A percentile compares a stretch with the other conserved stretches of the same genome.
phyloP scores from a whole-genome alignment of 2,888 invertebrate genomes.

The Macroteleia sp. region DNA sequence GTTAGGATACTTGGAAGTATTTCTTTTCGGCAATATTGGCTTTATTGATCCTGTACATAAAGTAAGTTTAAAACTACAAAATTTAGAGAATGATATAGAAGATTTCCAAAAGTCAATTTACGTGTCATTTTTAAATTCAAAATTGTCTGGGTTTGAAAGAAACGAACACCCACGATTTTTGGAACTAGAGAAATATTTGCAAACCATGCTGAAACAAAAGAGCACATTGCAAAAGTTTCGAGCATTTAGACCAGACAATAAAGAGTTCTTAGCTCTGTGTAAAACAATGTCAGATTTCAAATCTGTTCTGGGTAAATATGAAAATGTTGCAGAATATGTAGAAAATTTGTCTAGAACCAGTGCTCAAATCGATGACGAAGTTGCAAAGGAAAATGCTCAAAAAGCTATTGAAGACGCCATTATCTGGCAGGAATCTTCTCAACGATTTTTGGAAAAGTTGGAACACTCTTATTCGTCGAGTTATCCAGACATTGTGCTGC shows the following conservation, averaged over 20 bases:
- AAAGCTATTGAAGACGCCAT: slow-evolving; percentile 83
- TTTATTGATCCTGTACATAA: slow-evolving; percentile 93
- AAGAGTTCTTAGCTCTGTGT: slow-evolving; percentile 70
- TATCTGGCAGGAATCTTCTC: slow-evolving; percentile 86
- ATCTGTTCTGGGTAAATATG: slow-evolving; percentile 78
- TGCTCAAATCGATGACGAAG: slow-evolving; percentile 78
- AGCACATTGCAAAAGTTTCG: slow-evolving; percentile 69
- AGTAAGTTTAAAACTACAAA: slow-evolving; percentile 88
- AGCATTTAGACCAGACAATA: slow-evolving; percentile 72
- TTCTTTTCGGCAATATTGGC: slow-evolving; percentile 75
- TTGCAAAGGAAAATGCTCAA: slow-evolving; percentile 73
- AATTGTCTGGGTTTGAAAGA: slow-evolving; percentile 81
- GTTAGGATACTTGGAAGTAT: slow-evolving; percentile 76
- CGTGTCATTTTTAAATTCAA: slow-evolving; percentile 86
- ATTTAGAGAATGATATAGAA: slow-evolving; percentile 88
- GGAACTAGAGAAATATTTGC: slow-evolving; percentile 62
- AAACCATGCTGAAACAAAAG: slow-evolving; percentile 61
- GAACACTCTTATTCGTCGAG: no score
- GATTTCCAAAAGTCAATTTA: slow-evolving; percentile 86
- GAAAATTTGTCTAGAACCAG: slow-evolving; percentile 80
- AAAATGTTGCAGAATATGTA: slow-evolving; percentile 79
- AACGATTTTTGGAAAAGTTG: no score
- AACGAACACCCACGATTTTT: slow-evolving; percentile 70
- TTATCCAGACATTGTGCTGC: no score
- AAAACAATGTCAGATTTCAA: slow-evolving; percentile 78